Conservation (phyloP, 2,888 invertebrate genomes). For the Leucophenga montana region DNA sequence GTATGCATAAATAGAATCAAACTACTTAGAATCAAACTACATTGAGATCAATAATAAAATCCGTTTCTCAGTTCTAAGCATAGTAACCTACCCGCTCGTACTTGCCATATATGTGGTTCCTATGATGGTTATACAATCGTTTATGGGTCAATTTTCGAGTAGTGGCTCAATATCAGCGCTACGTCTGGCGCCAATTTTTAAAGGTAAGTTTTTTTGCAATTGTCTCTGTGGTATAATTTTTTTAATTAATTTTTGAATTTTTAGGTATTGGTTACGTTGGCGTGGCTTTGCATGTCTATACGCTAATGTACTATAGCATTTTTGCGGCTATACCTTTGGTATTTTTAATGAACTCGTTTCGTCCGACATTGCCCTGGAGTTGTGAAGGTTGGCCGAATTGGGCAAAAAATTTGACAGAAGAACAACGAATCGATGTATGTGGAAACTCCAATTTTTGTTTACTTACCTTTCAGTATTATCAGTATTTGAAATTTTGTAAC, state of each 20-base stretch:
- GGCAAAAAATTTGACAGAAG: constrained; percentile 5
- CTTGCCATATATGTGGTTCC: constrained; percentile 87
- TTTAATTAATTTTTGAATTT: neutral
- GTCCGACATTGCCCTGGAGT: constrained; percentile 83
- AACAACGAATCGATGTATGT: neutral
- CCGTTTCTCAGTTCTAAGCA: constrained; percentile 48
- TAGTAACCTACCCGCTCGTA: constrained; percentile 46
- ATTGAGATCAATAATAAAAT: neutral
- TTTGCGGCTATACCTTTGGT: constrained; percentile 87
- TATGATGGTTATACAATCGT: constrained; percentile 88
- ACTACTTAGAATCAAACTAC: constrained; percentile 6
- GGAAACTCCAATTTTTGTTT: neutral
- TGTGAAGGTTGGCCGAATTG: constrained; percentile 76
- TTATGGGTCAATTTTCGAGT: constrained; percentile 89
- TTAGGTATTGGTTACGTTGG: constrained; percentile 90
- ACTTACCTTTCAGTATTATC: neutral
- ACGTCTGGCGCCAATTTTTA: constrained; percentile 87
- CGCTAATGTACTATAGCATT: constrained; percentile 86
- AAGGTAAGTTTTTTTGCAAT: constrained; percentile 77
- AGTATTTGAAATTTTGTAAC: no score
- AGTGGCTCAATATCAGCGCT: constrained; percentile 87
- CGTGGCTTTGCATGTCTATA: constrained; percentile 83
- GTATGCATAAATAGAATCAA: constrained; percentile 51
- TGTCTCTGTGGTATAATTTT: neutral
- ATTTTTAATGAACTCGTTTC: constrained; percentile 83